Conservation (phyloP, 1,140 invertebrate species). For the Calephelis nemesis region DNA sequence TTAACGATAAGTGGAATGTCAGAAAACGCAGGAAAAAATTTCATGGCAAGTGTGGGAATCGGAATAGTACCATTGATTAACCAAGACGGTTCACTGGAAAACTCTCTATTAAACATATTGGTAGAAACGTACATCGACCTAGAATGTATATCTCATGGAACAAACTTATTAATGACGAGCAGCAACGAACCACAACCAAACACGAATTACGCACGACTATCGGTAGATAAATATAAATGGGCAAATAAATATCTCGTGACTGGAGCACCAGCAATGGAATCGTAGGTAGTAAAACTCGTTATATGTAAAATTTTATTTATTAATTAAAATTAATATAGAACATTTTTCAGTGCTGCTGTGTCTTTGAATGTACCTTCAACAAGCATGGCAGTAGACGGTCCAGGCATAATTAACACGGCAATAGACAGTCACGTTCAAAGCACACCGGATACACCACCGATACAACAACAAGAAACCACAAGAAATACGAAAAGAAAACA, state of each 20-base stretch:
- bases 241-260: constrained; percentile 4
- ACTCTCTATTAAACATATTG: constrained; percentile 2
- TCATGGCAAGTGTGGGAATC: neutral
- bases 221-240: constrained; percentile 9
- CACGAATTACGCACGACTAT: neutral
- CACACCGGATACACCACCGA: neutral
- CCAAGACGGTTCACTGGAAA: constrained; percentile 1
- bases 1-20: constrained; percentile 1
- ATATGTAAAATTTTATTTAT: constrained; percentile 5
- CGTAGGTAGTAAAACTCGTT: constrained; percentile 3
- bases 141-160: constrained; percentile 7
- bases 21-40: constrained; percentile 1
- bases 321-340: constrained; percentile 4
- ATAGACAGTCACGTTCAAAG: constrained; percentile 2
- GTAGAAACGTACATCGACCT: constrained; percentile 4
- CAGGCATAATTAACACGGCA: constrained; percentile 1
- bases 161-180: neutral
- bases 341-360: constrained; percentile 9
- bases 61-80: constrained; percentile 5
- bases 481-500: constrained; percentile 9
- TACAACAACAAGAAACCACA: constrained; percentile 8
- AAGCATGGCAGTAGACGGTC: constrained; percentile 1
- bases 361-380: constrained; percentile 1
- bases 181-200: neutral
- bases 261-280: neutral